These are phyloP conservation scores for Sus cebifrons DNA, from an alignment of 2,797 vertebrate genomes.

Conservation along the genomic window DNA sequence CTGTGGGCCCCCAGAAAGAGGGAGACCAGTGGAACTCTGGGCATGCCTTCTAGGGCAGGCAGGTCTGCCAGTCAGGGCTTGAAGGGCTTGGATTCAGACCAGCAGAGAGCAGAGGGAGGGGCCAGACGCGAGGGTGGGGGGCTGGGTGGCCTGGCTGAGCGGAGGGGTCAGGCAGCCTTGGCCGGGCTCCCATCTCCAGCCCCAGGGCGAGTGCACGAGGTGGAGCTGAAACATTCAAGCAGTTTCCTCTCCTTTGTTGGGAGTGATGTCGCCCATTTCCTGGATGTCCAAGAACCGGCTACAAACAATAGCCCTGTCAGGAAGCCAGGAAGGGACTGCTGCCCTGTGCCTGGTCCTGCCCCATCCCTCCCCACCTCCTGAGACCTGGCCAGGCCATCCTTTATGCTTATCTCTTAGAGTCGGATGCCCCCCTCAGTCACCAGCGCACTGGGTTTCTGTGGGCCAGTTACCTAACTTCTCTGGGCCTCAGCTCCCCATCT, in stretches of 20 bases:
- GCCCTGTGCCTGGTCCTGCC: slow-evolving; percentile 76
- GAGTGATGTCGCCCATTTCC: slow-evolving; percentile 88
- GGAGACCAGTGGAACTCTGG: background rate
- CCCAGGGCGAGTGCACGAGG: slow-evolving; percentile 78
- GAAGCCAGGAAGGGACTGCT: slow-evolving; percentile 87
- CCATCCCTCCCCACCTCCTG: slow-evolving; percentile 85
- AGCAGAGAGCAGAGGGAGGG: background rate
- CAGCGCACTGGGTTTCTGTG: slow-evolving; percentile 29
- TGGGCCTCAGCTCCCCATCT: background rate
- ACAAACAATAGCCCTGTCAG: slow-evolving; percentile 87
- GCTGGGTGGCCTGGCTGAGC: slow-evolving; percentile 41
- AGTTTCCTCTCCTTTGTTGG: slow-evolving; percentile 87
- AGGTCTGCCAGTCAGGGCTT: background rate
- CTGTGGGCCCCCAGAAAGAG: background rate
- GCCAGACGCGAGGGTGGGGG: background rate
- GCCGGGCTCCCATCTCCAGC: slow-evolving; percentile 76
- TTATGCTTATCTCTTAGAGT: slow-evolving; percentile 60
- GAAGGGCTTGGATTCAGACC: background rate
- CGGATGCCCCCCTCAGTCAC: slow-evolving; percentile 53
- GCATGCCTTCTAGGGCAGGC: background rate
- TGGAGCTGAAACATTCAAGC: slow-evolving; percentile 85
- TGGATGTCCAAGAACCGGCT: slow-evolving; percentile 86
- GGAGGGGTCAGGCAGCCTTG: slow-evolving; percentile 79
- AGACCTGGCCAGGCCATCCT: slow-evolving; percentile 81
- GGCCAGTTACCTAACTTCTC: slow-evolving; percentile 23